Conservation (phyloP, 1,140 invertebrate genomes). For the Neuroterus valhalla region DNA sequence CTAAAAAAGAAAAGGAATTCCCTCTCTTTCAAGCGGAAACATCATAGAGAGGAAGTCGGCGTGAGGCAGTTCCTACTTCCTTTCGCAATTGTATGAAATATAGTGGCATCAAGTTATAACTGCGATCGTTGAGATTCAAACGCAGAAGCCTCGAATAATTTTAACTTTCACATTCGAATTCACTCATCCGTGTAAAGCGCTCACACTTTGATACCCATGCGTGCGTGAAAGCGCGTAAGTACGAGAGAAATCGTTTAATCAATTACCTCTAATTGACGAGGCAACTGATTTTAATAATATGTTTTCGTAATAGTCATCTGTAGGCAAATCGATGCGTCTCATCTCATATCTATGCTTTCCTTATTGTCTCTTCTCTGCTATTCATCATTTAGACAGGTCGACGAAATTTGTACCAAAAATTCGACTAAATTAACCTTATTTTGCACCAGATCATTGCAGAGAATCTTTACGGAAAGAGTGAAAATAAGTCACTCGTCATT, state of each 20-base stretch:
- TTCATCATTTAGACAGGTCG: neutral
- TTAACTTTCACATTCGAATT: too few species aligned
- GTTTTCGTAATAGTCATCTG: conserved; percentile 7
- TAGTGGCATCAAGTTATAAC: conserved; percentile 16
- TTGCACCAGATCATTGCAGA: too few species aligned
- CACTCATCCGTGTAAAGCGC: neutral
- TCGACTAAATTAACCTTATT: neutral
- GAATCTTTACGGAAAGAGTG: too few species aligned
- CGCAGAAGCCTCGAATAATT: too few species aligned
- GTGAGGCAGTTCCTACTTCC: conserved; percentile 14
- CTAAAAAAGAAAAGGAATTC: too few species aligned
- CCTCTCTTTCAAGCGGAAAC: neutral
- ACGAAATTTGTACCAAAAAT: too few species aligned
- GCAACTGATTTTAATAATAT: neutral
- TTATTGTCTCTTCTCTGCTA: neutral
- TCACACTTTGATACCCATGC: neutral
- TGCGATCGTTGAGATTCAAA: neutral
- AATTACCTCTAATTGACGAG: conserved; percentile 21
- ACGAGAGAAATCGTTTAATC: conserved; percentile 20
- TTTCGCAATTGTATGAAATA: neutral
- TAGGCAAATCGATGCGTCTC: conserved; percentile 16
- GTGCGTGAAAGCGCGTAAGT: conserved; percentile 11
- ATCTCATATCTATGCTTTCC: neutral
- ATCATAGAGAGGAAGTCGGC: neutral
- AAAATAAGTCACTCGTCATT: too few species aligned